Evolutionary conservation across 1,140 invertebrate species (phyloP), one percentile per base, ranked within the genome.

Genomic region (Drosophila lacteicornis): DNA sequence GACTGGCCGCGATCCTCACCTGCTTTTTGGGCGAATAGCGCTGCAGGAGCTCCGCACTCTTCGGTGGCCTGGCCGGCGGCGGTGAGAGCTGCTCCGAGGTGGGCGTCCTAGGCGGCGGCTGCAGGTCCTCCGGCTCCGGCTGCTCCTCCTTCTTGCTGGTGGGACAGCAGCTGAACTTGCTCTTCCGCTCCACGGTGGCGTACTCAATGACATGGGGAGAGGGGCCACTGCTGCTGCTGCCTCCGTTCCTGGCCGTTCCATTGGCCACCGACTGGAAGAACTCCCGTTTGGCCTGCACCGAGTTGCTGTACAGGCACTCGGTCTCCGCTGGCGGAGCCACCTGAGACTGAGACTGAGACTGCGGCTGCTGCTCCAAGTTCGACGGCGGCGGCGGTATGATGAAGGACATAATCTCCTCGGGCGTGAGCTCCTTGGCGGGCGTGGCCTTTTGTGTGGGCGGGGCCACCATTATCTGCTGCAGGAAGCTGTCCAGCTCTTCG

Each of bases 371-470:
- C 56, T 92, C 91, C 17, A 92, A 49, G 57, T 91, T 85, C 1
- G 97, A 96, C 0, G 97, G 97, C 4, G 96, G 97, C 4, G 96
- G 96, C 40, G 96, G 97, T 85, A 97, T 97, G 40, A 97, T 97
- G 67, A 96, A 96, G 0, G 96, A 95, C 93, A 96, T 95, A 46
- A 97, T 96, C 93, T 97, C 96, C 92, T 96, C 96, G 1, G 95
- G 95, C 0, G 96, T 96, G 11, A 96, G 90, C 87, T 96, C 96
- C 73, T 96, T 94, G 15, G 95, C 95, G 30, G 95, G 95, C n/a
- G 94, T 95, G 1, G 94, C 94, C 92, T 95, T 95, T 63, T 95
- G 94, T n/a, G 95, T 95, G 9, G 95, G 95, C 8, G 97, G 97
- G 30, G 96, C 97, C 53, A 98, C 95, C 22, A 96, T 96, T 33